phyloP scores from a whole-genome alignment of 2,888 invertebrate species.

The Odontocolon sp. region DNA sequence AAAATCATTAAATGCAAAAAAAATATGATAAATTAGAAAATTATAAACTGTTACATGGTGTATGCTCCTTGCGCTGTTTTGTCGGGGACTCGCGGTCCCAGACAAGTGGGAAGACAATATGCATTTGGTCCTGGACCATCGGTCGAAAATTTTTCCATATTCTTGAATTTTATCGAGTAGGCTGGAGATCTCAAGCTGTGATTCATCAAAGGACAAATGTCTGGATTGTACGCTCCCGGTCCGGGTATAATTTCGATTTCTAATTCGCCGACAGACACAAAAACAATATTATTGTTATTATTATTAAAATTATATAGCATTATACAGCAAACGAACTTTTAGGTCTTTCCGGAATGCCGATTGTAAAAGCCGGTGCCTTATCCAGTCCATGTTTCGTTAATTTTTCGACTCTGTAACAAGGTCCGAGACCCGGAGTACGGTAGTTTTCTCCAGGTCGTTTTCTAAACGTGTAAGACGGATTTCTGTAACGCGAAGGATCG shows the following conservation, averaged over 20 bases:
- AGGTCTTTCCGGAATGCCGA: constrained; percentile 78
- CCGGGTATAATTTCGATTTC: constrained; percentile 82
- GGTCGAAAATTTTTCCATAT: constrained; percentile 72
- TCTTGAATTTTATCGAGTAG: constrained; percentile 83
- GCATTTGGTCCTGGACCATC: constrained; percentile 84
- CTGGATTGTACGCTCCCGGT: constrained; percentile 85
- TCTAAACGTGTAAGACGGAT: constrained; percentile 86
- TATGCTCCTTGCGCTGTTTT: constrained; percentile 81
- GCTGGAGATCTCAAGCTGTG: constrained; percentile 83
- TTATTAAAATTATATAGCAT: not conserved
- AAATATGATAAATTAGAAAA: no score
- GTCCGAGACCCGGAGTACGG: constrained; percentile 79
- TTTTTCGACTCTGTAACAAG: constrained; percentile 82
- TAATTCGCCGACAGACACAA: constrained; percentile 60
- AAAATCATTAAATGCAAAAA: no score
- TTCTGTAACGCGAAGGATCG: constrained; percentile 84
- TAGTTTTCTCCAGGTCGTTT: constrained; percentile 71
- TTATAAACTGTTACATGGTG: constrained; percentile 80
- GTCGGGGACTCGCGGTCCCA: constrained; percentile 83
- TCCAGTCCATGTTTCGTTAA: constrained; percentile 81
- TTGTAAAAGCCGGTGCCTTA: constrained; percentile 83
- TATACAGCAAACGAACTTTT: constrained; percentile 55
- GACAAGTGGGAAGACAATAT: constrained; percentile 82
- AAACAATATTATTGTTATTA: constrained; percentile 18
- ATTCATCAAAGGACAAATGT: constrained; percentile 82